Evolutionary conservation across 2,888 invertebrate species (phyloP), one percentile per base, ranked within the genome.

Genomic region (Carcina quercana): DNA sequence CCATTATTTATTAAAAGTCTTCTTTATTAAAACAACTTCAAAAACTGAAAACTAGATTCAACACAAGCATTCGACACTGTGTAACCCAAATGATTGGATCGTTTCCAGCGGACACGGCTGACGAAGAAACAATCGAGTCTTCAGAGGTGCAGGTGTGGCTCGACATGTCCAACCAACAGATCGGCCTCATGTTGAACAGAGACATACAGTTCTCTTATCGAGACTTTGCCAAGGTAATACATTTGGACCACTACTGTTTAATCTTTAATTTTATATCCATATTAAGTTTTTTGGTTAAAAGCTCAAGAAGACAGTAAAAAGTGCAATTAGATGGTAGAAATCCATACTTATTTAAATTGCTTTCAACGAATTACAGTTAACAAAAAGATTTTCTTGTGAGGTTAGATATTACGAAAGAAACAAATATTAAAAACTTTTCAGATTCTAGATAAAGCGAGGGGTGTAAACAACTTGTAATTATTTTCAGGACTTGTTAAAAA

Each of bases 121-220:
- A 95, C 58, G 91, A 94, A 38, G 95, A 95, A 50, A 95, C 94
- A 0, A 86, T 96, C 32, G 91, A 92, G 44, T 92, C 93, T 42
- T 95, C 95, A 27, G 95, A 95, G 64, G 90, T 96, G 37, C 87
- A 93, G 57, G 93, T 96, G 31, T 94, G 94, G 92, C 87, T 96
- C 36, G 96, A 96, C 69, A 94, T 96, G 93, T 94, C 95, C 49
- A 97, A 96, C 88, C 96, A 97, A 67, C 96, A 97, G 84, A 95
- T 97, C 51, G 94, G 95, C 0, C 87, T 96, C 52, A 93, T 95
- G 86, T 84, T 97, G 28, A 94, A 95, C 69, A 78, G 95, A 38
- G 93, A 94, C 63, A 87, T 97, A 38, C 91, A 95, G 65, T 87
- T 92, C 59, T 90, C 95, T 0, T 97, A 96, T 72, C 86, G 95